Percentiles rank a stretch among this genome's conserved stretches.
Conservation (phyloP, 2,113 vertebrate species). For the human region GRCh38 chr11:88592501-88593000, state of each 20-base stretch:
- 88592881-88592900: no score
- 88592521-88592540: background rate
- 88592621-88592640: slow-evolving; percentile 17
- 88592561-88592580: background rate
- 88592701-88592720: background rate
- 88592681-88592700: slow-evolving; percentile 28
- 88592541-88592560: background rate
- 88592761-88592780: background rate
- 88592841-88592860: no score
- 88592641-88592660: background rate
- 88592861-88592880: no score
- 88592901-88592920: no score
- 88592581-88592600: slow-evolving; percentile 13
- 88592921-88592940: no score
- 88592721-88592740: background rate
- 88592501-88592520: background rate
- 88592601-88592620: background rate
- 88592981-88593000: no score
- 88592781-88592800: background rate
- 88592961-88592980: no score
- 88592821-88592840: no score
- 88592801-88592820: no score
- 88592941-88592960: no score
- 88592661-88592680: slow-evolving; percentile 6
- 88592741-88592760: background rate